Conservation (phyloP, 2,797 vertebrate species). For the Eurystomus glaucurus region DNA sequence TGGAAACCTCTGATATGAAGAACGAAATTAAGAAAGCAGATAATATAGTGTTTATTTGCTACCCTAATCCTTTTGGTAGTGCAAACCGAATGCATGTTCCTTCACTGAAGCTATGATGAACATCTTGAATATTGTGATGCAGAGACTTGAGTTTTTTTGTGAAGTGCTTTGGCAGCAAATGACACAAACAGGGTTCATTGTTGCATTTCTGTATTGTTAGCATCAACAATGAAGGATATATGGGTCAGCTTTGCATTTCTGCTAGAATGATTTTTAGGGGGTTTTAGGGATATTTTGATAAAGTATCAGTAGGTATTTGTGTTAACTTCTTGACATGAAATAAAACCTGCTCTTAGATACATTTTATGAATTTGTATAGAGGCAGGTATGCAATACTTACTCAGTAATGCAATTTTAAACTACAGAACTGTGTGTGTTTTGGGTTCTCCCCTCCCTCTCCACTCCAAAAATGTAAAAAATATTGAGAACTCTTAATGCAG, state of each 20-base stretch:
- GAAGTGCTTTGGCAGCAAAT: not conserved
- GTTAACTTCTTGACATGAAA: not conserved
- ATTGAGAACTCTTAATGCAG: not conserved
- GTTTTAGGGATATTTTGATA: not conserved
- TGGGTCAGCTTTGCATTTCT: not conserved
- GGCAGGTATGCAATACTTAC: not conserved
- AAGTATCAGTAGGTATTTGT: not conserved
- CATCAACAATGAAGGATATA: not conserved
- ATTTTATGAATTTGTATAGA: not conserved
- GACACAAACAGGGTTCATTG: not conserved
- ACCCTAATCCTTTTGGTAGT: not conserved
- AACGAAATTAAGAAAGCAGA: not conserved
- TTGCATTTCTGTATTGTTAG: not conserved
- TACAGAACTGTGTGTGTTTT: not conserved
- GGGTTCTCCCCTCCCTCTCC: not conserved
- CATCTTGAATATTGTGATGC: not conserved
- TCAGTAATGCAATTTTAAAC: not conserved
- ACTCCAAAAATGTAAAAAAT: not conserved
- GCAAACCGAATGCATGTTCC: not conserved
- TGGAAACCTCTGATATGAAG: not conserved
- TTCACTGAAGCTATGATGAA: not conserved
- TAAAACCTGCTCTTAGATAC: accelerated
- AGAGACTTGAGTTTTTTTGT: not conserved
- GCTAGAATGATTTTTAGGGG: not conserved
- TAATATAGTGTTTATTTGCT: not conserved